Evolutionary conservation across 2,888 invertebrate genomes (phyloP).

Genomic region (Limenitis camilla): DNA sequence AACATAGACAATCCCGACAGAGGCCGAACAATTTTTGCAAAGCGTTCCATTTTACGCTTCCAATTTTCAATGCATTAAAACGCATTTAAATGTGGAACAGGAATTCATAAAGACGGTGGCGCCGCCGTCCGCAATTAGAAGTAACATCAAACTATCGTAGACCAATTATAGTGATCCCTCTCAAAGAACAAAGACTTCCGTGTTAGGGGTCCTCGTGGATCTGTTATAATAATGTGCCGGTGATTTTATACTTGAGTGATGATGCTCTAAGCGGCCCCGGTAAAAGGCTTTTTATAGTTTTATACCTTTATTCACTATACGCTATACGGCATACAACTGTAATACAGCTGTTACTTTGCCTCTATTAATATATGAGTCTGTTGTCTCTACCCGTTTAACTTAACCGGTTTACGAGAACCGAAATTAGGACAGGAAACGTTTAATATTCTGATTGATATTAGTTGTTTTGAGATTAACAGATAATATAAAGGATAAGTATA

Average conservation of each 20-base stretch:
- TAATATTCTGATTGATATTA: neutral
- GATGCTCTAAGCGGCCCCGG: slow-evolving; percentile 32
- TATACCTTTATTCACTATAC: slow-evolving; percentile 35
- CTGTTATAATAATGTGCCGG: slow-evolving; percentile 32
- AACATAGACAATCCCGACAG: slow-evolving; percentile 26
- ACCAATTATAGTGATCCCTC: slow-evolving; percentile 27
- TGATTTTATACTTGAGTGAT: slow-evolving; percentile 40
- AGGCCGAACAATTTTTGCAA: slow-evolving; percentile 22
- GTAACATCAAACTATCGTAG: slow-evolving; percentile 33
- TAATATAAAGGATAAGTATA: neutral
- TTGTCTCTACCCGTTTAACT: slow-evolving; percentile 20
- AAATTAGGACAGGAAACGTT: slow-evolving; percentile 11
- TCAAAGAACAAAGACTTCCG: slow-evolving; percentile 26
- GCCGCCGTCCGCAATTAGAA: slow-evolving; percentile 32
- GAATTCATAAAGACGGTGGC: slow-evolving; percentile 33
- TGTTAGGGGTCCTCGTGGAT: slow-evolving; percentile 24
- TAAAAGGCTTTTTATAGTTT: slow-evolving; percentile 43
- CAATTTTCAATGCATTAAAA: slow-evolving; percentile 31
- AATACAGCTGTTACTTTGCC: slow-evolving; percentile 22
- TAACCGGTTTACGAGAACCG: slow-evolving; percentile 15
- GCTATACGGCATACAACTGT: too few relatives aligned
- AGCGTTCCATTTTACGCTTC: slow-evolving; percentile 26
- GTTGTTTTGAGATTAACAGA: neutral
- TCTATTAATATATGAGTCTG: slow-evolving; percentile 28
- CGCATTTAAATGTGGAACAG: slow-evolving; percentile 37